Base-by-base conservation (phyloP, 2,888 invertebrate species). In the Osmoderma eremita region DNA sequence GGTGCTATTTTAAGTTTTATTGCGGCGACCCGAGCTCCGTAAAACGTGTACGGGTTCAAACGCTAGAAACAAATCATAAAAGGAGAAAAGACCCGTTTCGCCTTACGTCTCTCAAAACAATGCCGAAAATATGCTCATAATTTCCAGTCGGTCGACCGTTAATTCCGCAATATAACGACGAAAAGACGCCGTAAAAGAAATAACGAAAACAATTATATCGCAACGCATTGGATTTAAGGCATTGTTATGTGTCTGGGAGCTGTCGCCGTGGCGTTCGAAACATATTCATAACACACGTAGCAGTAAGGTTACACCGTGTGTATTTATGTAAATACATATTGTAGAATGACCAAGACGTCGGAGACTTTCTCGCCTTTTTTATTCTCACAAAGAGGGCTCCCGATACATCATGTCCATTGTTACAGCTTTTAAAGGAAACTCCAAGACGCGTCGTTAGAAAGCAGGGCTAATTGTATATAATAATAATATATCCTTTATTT, bases 191-290 rank as follows among this genome's bases (percentile, higher is more conserved):
- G 17, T 42, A 42, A 51, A 51, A 24, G 50, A 22, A 51, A 51
- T 24, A 30, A 51, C 50, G 50, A 51, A 51, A 51, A 51, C 50
- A 51, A 51, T 51, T 51, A 51, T 51, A 51, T n/a, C 50, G 30
- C 42, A 6, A 30, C 12, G 50, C 50, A 30, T 24, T 51, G 50
- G 24, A 13, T 22, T 51, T 30, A 51, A 30, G 24, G 50, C 50
- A 42, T 17, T 42, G 50, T 13, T 51, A 51, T 30, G 24, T 51
- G 50, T 51, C 42, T 51, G 50, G n/a, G 50, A 51, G 50, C 30
- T 51, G 50, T 51, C 50, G 50, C 30, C 24, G 50, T 51, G n/a
- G n/a, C 50, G 24, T 51, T 51, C 50, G n/a, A 8, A 30, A 51
- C 12, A 17, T 42, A 13, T 42, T 42, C 42, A 17, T 42, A 13